A percentile compares a stretch with the other conserved stretches of the same genome.
These are phyloP conservation scores for Busseola fusca DNA, from an alignment of 2,888 invertebrate species.

Conservation along the genomic window DNA sequence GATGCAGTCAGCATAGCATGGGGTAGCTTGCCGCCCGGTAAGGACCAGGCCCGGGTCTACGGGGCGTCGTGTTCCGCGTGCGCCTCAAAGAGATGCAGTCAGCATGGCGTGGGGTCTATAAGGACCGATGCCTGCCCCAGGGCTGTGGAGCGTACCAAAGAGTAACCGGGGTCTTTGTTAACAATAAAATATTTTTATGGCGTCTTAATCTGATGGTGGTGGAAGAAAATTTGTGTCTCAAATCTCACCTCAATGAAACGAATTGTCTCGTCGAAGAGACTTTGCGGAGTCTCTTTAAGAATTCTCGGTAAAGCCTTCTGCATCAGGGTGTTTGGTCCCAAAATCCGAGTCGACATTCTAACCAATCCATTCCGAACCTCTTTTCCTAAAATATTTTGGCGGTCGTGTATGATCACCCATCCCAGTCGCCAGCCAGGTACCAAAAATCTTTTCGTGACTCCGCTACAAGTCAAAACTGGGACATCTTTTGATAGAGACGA, in stretches of 20 bases:
- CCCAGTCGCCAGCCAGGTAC: conserved; percentile 99
- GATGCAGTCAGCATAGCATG: too few relatives aligned
- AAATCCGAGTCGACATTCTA: conserved; percentile 94
- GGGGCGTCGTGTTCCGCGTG: too few relatives aligned
- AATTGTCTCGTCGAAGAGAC: conserved; percentile 93
- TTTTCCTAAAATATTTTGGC: conserved; percentile 90
- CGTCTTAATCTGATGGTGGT: background rate
- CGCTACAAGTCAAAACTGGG: conserved; percentile 97
- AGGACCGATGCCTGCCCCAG: too few relatives aligned
- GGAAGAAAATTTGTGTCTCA: background rate
- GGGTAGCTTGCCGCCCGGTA: too few relatives aligned
- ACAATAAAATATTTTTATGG: background rate
- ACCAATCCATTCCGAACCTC: conserved; percentile 84
- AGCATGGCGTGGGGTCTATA: too few relatives aligned
- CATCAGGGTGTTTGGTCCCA: conserved; percentile 96
- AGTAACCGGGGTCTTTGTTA: background rate
- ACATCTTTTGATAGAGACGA: conserved; percentile 95
- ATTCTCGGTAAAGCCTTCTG: conserved; percentile 97
- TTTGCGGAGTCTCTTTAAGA: conserved; percentile 93
- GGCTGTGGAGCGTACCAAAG: too few relatives aligned
- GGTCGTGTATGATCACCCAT: conserved; percentile 98
- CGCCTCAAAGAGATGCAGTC: too few relatives aligned
- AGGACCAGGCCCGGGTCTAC: too few relatives aligned
- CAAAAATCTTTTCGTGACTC: conserved; percentile 97
- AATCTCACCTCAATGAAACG: conserved; percentile 80